Percentiles rank a stretch among this genome's conserved stretches.
These are phyloP conservation scores for Hipparchia sbordonii DNA, from an alignment of 2,888 invertebrate species.

Conservation along the genomic window DNA sequence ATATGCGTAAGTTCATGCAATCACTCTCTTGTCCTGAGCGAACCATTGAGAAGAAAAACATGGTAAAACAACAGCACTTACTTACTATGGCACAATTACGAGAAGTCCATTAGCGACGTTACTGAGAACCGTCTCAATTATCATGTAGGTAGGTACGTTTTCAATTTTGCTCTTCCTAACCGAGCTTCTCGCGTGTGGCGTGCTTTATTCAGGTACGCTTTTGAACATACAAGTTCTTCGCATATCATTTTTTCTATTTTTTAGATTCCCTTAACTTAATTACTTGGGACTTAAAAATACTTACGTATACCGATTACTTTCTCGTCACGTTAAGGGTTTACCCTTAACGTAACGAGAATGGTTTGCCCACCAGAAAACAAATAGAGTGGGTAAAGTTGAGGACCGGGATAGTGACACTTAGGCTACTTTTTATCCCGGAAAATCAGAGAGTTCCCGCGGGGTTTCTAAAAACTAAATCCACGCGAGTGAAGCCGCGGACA, in stretches of 20 bases:
- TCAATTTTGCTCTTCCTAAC: background rate
- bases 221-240: background rate
- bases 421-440: too few species aligned
- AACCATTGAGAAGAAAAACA: background rate
- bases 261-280: too few species aligned
- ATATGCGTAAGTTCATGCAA: too few species aligned
- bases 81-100: background rate
- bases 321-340: background rate
- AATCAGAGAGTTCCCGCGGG: too few species aligned
- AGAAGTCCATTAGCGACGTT: background rate
- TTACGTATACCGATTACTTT: too few species aligned
- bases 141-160: background rate
- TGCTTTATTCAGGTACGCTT: slow-evolving; percentile 10
- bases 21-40: too few species aligned
- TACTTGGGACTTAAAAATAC: too few species aligned
- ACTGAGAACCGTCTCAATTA: background rate
- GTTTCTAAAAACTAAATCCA: too few species aligned
- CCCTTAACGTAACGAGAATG: background rate
- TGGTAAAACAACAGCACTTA: background rate
- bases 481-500: too few species aligned
- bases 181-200: background rate
- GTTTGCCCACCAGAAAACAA: too few species aligned
- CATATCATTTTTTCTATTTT: background rate
- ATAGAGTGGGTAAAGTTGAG: too few species aligned
- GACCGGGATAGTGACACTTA: too few species aligned